Evolutionary conservation across 2,888 invertebrate species (phyloP), one percentile per base, ranked within the genome.

Genomic region (Heterodera filipjevi): DNA sequence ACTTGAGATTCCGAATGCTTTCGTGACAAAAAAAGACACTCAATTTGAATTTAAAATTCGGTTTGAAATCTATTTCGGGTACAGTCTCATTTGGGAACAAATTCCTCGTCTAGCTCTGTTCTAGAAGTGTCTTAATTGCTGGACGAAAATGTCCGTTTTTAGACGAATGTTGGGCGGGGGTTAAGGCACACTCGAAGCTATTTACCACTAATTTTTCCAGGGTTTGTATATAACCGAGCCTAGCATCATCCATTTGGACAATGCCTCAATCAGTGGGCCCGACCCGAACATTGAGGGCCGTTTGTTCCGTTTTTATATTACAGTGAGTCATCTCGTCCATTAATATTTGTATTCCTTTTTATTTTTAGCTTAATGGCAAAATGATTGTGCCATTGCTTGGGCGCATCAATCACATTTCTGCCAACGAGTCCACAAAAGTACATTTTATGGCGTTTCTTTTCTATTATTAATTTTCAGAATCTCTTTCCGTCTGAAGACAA

Each of bases 251-350:
- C 92, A 92, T 79, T 90, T 96, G 90, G 95, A 95, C 0, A 91
- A 92, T 30, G 91, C 92, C 76, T 90, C 92, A 76, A 95, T 96
- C 81, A 91, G 91, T 78, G 96, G 96, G 0, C 96, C 96, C 0
- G 93, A 96, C 90, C 90, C 94, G 83, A 92, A 92, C 66, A 91
- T 93, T 73, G 93, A 96, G 89, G 92, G 92, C 27, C 95, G 94
- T 89, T 72, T 88, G 3, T 70, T 87, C 79, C 82, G 87, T 73
- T 88, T 87, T 75, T 87, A 87, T 72, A 66, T 87, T 33, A 85
- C 85, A 35, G 85, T 85, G 68, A 68, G 33, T 22, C 66, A 75
- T 12, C 30, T 64, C 22, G 27, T 75, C 35, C 33, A 22, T 73
- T 73, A 27, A 71, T 19, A 81, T 80, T 39, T 39, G 39, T 32